A percentile compares a stretch with the other conserved stretches of the same genome.
Conservation (phyloP, 2,888 invertebrate genomes). For the Drosophila subquinaria region DNA sequence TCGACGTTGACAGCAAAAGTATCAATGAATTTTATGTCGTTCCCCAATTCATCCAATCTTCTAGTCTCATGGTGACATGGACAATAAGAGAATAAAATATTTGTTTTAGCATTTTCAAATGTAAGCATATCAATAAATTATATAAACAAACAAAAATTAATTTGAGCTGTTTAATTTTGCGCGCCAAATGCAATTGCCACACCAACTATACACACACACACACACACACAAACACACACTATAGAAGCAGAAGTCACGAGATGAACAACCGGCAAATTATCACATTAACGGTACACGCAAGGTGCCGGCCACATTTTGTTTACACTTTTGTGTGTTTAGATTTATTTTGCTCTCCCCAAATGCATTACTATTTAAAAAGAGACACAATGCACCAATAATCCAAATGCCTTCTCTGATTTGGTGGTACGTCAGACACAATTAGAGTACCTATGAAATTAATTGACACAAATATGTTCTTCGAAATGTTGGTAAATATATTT, state of each 20-base stretch:
- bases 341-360: neutral
- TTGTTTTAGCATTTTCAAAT: neutral
- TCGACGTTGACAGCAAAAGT: constrained; percentile 42
- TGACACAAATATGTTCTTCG: neutral
- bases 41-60: neutral
- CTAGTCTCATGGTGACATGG: constrained; percentile 1
- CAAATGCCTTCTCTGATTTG: too few species aligned
- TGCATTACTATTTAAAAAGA: neutral
- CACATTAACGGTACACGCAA: constrained; percentile 29
- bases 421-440: neutral
- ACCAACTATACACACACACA: constrained; percentile 13
- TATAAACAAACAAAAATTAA: constrained; percentile 19
- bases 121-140: constrained; percentile 1
- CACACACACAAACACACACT: constrained; percentile 5
- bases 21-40: constrained; percentile 68
- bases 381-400: too few species aligned
- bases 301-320: constrained; percentile 31
- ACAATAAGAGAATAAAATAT: constrained; percentile 8
- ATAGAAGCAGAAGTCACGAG: constrained; percentile 19
- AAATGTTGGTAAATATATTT: too few species aligned
- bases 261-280: constrained; percentile 37
- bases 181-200: constrained; percentile 53
- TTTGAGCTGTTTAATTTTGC: constrained; percentile 33
- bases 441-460: neutral
- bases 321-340: constrained; percentile 6